Base-by-base conservation (phyloP, 1,140 invertebrate species). In the Pseudomyrmex dendroicus region DNA sequence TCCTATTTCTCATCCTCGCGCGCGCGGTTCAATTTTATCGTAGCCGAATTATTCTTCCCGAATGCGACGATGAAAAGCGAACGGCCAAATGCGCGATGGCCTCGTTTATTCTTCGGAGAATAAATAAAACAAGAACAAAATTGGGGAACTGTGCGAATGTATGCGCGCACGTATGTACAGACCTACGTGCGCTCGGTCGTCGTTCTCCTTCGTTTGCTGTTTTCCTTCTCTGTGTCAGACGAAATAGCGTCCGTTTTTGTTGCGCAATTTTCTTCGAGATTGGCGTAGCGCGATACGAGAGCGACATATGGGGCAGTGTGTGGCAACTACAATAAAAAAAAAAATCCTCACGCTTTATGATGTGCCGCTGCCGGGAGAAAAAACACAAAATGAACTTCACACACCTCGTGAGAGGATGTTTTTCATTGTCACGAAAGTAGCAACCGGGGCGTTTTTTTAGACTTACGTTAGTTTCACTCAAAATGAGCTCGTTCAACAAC, bases 251-350 rank as follows among this genome's bases (percentile, higher is more conserved):
- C 52, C 67, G 78, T 72, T 86, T 84, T 80, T 50, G 56, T 73
- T 48, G 67, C 20, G 59, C 68, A 78, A 82, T 85, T 82, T 86
- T 82, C 85, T 86, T 82, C 82, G 83, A 86, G 76, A 76, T 82
- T 63, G 59, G 48, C 56, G 7, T 56, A n/a, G 56, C 73, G 64
- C 77, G 64, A 64, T 76, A 73, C 54, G 44, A 57, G 74, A 57
- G 74, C 9, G 25, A 17, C 44, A 44, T 44, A 66, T 52, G 52
- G 50, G 10, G 56, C 50, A 59, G 59, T 77, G 82, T 25, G 76
- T 44, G 46, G 22, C 73, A 48, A 72, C 66, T 35, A 35, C 35
- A 35, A 35, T 35, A 35, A 35, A 35, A 35, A 35, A 35, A 70
- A 80, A 59, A 70, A 48, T 59, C 8, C 20, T 22, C 66, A 50